phyloP scores from a whole-genome alignment of 1,140 invertebrate genomes.

The Drusus annulatus region DNA sequence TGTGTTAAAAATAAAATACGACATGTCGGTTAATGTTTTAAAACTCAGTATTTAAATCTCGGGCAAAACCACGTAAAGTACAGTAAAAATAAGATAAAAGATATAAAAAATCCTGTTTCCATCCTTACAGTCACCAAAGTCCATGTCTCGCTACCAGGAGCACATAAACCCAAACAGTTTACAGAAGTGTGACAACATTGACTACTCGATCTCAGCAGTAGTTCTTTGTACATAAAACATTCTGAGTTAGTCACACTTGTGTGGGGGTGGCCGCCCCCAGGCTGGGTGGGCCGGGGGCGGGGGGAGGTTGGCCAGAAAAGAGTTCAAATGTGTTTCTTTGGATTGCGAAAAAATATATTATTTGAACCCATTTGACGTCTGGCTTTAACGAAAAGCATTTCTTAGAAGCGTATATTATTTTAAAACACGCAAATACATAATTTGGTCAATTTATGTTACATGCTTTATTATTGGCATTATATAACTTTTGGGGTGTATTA shows the following conservation, averaged over 20 bases:
- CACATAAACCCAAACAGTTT: conserved; percentile 12
- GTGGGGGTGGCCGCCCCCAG: background rate
- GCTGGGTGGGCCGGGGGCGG: background rate
- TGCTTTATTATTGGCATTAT: too few relatives aligned
- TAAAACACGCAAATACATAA: too few relatives aligned
- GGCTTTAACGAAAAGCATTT: background rate
- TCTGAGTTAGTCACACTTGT: conserved; percentile 36
- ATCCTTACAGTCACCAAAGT: too few relatives aligned
- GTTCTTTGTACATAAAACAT: conserved; percentile 32
- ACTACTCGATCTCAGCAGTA: conserved; percentile 1
- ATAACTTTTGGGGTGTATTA: too few relatives aligned
- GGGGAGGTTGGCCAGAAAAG: background rate
- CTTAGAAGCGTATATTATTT: too few relatives aligned
- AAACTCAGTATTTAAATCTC: too few relatives aligned
- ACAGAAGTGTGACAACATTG: conserved; percentile 28
- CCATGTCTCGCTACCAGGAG: background rate
- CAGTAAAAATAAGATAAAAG: too few relatives aligned
- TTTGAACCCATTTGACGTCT: background rate
- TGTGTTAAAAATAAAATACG: too few relatives aligned
- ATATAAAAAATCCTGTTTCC: too few relatives aligned
- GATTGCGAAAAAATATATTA: background rate
- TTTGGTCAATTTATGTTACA: too few relatives aligned
- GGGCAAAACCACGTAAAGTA: too few relatives aligned
- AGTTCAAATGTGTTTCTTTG: conserved; percentile 2
- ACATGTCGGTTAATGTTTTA: too few relatives aligned